Evolutionary conservation across 2,888 invertebrate genomes (phyloP), one percentile per base, ranked within the genome.

Genomic region (Drosophila borborema): DNA sequence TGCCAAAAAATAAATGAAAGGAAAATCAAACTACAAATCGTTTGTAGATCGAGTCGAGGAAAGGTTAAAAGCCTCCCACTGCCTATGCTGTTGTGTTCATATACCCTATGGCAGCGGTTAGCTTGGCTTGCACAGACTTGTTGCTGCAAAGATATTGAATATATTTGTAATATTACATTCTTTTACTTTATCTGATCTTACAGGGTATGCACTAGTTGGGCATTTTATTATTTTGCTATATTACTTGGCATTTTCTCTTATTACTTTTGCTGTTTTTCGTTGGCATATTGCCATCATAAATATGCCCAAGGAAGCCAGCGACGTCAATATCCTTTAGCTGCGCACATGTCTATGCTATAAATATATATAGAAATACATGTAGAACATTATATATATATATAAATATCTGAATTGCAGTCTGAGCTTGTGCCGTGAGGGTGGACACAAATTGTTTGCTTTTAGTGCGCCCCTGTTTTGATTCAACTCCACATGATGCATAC

Each of bases 51-150:
- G 31, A 74, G 71, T 53, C 70, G 65, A 23, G 38, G 67, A 85
- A 85, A 82, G 86, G 84, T 80, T 86, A 88, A 86, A 86, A 84
- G 86, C 86, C 53, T 73, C 58, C 54, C 23, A 51, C 66, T 65
- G 58, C 31, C 59, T 16, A 28, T 43, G 36, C 28, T 45, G 10
- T 49, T 56, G 9, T 38, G 20, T 3, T n/a, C 14, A 14, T 8
- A 64, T 70, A 70, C 78, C 66, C 78, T 74, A 31, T 59, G 20
- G 1, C 18, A 46, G 20, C 4, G 23, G 58, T 1, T 58, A 46
- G 58, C 4, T 46, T 46, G 36, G 4, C 1, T 7, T 14, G 4
- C 4, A 1, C 28, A 2, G 6, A n/a, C 7, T 40, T 14, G 12
- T 12, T 7, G n/a, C 10, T 34, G 16, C 7, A 12, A 3, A 20